Percentiles rank a stretch among this genome's conserved stretches.
phyloP scores from a whole-genome alignment of 2,113 vertebrate species.

The Hyla sarda region DNA sequence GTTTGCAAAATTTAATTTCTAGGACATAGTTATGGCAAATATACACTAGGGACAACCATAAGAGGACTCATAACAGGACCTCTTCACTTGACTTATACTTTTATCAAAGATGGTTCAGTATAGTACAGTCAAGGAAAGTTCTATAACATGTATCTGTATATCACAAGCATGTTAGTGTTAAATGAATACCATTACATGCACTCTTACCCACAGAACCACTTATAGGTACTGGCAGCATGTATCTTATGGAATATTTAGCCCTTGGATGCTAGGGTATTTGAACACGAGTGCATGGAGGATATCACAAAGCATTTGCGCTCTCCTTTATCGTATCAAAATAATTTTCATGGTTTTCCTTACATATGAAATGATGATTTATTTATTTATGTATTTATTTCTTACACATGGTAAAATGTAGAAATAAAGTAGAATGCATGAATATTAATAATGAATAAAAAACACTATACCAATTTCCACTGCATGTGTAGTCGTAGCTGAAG shows the following conservation, averaged over 20 bases:
- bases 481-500: no score
- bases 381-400: no score
- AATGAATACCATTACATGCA: neutral
- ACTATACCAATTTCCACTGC: no score
- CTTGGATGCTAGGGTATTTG: neutral
- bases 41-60: neutral
- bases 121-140: neutral
- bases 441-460: no score
- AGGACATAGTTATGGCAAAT: neutral
- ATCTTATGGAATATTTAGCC: neutral
- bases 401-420: no score
- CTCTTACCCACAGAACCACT: neutral
- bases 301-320: neutral
- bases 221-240: neutral
- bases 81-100: neutral
- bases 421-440: no score
- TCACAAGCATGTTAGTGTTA: neutral
- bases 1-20: neutral
- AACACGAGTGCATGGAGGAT: neutral
- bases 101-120: neutral
- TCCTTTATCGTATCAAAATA: neutral
- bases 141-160: no score
- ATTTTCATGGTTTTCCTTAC: no score
- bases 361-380: no score
- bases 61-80: neutral